Conservation (phyloP, 2,113 vertebrate species). For the Pseudopodoces humilis region DNA sequence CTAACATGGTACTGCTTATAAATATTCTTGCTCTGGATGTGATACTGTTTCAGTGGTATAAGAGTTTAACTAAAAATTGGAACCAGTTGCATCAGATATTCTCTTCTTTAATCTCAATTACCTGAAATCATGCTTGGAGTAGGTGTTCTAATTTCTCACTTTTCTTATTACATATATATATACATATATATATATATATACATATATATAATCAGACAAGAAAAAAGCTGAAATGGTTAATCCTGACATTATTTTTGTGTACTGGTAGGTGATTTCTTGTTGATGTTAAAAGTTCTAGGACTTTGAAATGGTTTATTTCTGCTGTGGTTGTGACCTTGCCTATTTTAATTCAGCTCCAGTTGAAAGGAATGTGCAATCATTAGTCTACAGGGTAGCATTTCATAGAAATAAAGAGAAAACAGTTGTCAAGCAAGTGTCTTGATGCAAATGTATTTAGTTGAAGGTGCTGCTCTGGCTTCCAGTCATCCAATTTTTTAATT, state of each 20-base stretch:
- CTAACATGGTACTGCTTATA: neutral
- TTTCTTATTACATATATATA: neutral
- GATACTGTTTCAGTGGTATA: neutral
- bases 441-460: neutral
- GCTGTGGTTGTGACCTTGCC: neutral
- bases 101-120: neutral
- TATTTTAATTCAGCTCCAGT: neutral
- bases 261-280: neutral
- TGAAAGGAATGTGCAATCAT: neutral
- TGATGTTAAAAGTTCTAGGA: neutral
- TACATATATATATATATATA: neutral
- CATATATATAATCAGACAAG: neutral
- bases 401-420: neutral
- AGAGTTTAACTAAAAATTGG: neutral
- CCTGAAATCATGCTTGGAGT: neutral
- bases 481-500: neutral
- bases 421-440: neutral
- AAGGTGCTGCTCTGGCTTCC: conserved; percentile 19
- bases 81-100: neutral
- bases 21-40: neutral
- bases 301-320: neutral
- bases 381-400: neutral
- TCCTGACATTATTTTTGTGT: neutral
- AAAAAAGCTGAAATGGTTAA: neutral
- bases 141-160: neutral